A percentile compares a stretch with the other conserved stretches of the same genome.
Conservation (phyloP, 2,797 vertebrate species). For the Strix occidentalis region DNA sequence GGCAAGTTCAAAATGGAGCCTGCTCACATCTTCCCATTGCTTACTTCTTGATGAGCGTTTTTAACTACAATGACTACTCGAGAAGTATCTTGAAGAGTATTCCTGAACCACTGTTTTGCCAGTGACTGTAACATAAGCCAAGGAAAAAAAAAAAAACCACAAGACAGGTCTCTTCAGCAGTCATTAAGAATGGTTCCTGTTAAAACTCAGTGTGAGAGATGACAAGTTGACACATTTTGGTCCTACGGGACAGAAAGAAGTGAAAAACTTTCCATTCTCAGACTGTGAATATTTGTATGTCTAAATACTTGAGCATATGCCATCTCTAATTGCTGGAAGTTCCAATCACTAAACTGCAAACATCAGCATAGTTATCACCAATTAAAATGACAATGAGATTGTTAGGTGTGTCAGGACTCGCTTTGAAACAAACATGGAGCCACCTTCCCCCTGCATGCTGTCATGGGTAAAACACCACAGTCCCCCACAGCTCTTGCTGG, state of each 20-base stretch:
- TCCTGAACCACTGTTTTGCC: neutral
- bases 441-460: neutral
- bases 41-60: neutral
- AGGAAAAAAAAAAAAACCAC: neutral
- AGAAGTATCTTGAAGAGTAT: neutral
- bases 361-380: neutral
- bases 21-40: neutral
- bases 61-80: neutral
- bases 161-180: neutral
- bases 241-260: neutral
- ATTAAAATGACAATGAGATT: neutral
- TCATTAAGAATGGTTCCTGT: neutral
- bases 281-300: neutral
- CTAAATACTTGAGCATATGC: neutral
- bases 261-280: neutral
- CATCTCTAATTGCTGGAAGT: neutral
- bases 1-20: neutral
- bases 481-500: neutral
- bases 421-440: neutral
- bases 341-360: neutral
- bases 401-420: neutral
- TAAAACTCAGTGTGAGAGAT: neutral
- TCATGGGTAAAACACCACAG: rapidly evolving
- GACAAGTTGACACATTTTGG: neutral
- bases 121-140: neutral